phyloP scores from a whole-genome alignment of 1,140 invertebrate genomes.

The Galleria mellonella region DNA sequence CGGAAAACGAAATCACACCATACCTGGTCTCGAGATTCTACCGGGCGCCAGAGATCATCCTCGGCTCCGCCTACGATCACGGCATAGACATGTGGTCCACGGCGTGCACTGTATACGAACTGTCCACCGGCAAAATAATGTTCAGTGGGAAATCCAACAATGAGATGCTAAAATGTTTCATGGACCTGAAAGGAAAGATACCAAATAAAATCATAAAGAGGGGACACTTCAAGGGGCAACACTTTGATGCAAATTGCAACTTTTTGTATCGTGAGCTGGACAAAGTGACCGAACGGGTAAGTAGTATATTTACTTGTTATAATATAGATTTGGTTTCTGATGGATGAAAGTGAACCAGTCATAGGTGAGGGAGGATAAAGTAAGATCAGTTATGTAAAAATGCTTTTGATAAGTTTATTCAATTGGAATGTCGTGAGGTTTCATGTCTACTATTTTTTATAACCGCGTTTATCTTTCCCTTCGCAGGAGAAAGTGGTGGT shows the following conservation, averaged over 20 bases:
- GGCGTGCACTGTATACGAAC: conserved; percentile 97
- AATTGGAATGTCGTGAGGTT: no score
- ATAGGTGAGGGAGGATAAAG: no score
- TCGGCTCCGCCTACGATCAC: conserved; percentile 97
- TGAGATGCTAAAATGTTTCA: conserved; percentile 99
- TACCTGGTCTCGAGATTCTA: conserved; percentile 99
- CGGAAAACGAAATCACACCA: conserved; percentile 97
- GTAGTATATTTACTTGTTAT: conserved; percentile 63
- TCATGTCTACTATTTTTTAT: no score
- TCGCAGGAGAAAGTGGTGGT: conserved; percentile 96
- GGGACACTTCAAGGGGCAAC: conserved; percentile 95
- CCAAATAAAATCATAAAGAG: conserved; percentile 98
- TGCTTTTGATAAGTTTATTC: no score
- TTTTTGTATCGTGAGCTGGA: conserved; percentile 98
- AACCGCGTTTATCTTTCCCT: conserved; percentile 25
- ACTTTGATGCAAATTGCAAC: conserved; percentile 98
- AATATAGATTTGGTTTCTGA: no score
- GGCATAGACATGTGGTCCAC: conserved; percentile 99
- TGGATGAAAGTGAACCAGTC: no score
- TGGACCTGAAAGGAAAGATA: conserved; percentile 99
- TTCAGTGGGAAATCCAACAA: conserved; percentile 99
- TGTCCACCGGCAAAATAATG: conserved; percentile 99
- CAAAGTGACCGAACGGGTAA: conserved; percentile 98
- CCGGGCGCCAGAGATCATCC: conserved; percentile 97
- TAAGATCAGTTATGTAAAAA: no score